A percentile compares a stretch with the other conserved stretches of the same genome.
Evolutionary conservation across 2,888 invertebrate genomes (phyloP).

Genomic region (Drosophila cyrtoloma): DNA sequence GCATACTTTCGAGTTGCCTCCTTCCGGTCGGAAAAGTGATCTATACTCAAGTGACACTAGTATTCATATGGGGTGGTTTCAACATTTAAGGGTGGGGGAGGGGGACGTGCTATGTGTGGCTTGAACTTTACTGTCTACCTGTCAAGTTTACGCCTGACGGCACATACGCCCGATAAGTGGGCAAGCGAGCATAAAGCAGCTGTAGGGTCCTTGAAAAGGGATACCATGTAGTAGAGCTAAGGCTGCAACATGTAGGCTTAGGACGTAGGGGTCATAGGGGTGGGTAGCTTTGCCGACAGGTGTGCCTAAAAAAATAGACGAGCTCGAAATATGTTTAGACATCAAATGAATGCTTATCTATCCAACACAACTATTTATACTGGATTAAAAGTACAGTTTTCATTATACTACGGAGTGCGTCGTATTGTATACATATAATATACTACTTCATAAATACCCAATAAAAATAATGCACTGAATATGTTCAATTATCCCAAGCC

Average conservation of each 20-base stretch:
- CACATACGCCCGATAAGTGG: slow-evolving; percentile 57
- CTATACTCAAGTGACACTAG: slow-evolving; percentile 57
- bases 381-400: slow-evolving; percentile 57
- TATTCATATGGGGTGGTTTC: slow-evolving; percentile 54
- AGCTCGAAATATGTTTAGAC: slow-evolving; percentile 63
- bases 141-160: slow-evolving; percentile 77
- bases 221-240: slow-evolving; percentile 33
- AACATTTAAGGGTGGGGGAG: slow-evolving; percentile 1
- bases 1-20: slow-evolving; percentile 50
- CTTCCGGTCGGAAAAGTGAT: slow-evolving; percentile 74
- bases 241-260: slow-evolving; percentile 48
- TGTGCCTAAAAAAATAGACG: slow-evolving; percentile 40
- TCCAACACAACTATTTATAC: slow-evolving; percentile 17
- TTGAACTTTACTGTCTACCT: slow-evolving; percentile 70
- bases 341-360: slow-evolving; percentile 54
- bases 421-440: not conserved
- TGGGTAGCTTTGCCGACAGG: slow-evolving; percentile 69
- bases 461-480: not conserved
- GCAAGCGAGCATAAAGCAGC: slow-evolving; percentile 47
- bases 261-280: slow-evolving; percentile 54
- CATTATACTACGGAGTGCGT: not conserved
- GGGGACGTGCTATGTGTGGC: slow-evolving; percentile 24
- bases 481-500: not conserved
- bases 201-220: slow-evolving; percentile 69
- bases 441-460: slow-evolving; percentile 1